Percentiles rank a stretch among this genome's conserved stretches.
Evolutionary conservation across 2,113 vertebrate genomes (phyloP).

Genomic region (Larimichthys polyactis): DNA sequence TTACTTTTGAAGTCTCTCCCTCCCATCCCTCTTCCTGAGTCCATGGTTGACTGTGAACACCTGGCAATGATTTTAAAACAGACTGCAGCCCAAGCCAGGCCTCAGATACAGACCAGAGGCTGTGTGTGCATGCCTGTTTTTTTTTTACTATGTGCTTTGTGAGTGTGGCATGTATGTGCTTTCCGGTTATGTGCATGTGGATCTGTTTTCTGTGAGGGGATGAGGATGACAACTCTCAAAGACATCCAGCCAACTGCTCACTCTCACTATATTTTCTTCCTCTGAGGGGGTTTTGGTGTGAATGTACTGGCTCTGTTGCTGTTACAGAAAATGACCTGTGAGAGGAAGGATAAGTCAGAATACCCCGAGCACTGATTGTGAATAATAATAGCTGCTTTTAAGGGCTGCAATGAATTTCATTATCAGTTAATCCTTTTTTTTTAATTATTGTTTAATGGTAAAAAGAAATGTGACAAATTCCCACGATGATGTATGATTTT

Average conservation of each 20-base stretch:
- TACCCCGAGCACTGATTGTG: too few species aligned
- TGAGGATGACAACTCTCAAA: constrained; percentile 29
- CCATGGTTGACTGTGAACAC: constrained; percentile 77
- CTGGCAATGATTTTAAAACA: constrained; percentile 84
- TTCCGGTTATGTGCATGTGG: constrained; percentile 46
- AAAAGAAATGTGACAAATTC: background rate
- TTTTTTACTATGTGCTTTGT: constrained; percentile 24
- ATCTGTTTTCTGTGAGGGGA: constrained; percentile 55
- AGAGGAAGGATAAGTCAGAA: background rate
- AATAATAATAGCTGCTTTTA: background rate
- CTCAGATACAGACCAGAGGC: constrained; percentile 68
- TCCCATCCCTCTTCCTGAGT: constrained; percentile 67
- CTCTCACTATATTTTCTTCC: constrained; percentile 6
- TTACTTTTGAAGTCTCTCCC: constrained; percentile 77
- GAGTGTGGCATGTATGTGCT: constrained; percentile 45
- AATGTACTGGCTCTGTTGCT: constrained; percentile 6
- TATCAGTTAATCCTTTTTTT: background rate
- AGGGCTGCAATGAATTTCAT: background rate
- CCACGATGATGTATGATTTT: background rate
- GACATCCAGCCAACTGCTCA: constrained; percentile 9
- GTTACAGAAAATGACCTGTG: background rate
- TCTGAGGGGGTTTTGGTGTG: background rate
- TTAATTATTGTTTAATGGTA: background rate
- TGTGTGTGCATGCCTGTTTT: constrained; percentile 25
- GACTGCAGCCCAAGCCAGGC: constrained; percentile 75